Evolutionary conservation across 2,888 invertebrate genomes (phyloP), one percentile per base, ranked within the genome.

Genomic region (Phengaris arion): DNA sequence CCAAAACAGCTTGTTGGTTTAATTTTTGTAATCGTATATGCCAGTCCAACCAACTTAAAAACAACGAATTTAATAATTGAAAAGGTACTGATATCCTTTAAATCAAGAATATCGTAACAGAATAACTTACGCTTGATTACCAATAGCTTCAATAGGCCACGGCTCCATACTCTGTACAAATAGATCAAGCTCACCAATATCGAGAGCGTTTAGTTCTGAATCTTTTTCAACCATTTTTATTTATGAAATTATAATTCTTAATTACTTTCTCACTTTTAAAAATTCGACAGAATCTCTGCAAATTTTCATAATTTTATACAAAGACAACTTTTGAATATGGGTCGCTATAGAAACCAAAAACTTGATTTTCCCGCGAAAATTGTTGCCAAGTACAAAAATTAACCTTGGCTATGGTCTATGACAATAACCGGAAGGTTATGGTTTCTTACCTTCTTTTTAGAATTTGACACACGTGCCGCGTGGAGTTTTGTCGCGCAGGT

Each of bases 1-100:
- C 98, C 68, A 97, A 86, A 68, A 97, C 95, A 2, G 98, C 98
- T 91, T 98, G 97, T 87, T 98, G 98, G 83, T 97, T 97, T 12
- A 98, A 86, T 86, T 98, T 97, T 83, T 98, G 96, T 9, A 98
- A 86, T 82, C 96, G 94, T 84, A 97, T 96, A 85, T 98, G 98
- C 90, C 95, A 96, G 81, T 97, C 96, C 72, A 97, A 90, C 97
- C 97, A 98, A 75, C 96, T 97, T 79, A 79, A 81, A 77, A 57
- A 48, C 8, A 70, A 51, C 9, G n/a, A 54, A 52, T 22, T 7
- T 45, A 22, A 22, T 46, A 76, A 57, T 35, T 35, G 4, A 35
- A 35, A 35, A 35, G 35, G 35, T 35, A 35, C 35, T 35, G 35
- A 35, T 35, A 35, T 35, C 35, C 4, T 35, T 35, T 35, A 3